Conservation (phyloP, 2,113 vertebrate genomes). For the Epinephelus cyanopodus region DNA sequence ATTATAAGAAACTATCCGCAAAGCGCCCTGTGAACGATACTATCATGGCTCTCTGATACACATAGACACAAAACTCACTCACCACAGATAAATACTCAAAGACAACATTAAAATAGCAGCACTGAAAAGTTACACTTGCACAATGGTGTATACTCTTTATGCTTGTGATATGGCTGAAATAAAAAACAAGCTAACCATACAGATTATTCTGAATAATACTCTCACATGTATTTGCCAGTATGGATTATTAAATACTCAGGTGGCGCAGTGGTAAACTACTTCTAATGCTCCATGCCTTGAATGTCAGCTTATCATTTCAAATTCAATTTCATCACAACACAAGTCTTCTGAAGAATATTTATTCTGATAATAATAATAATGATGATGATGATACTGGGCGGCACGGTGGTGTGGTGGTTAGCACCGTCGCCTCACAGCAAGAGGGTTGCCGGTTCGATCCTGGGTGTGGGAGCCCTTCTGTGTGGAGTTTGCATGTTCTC, state of each 20-base stretch:
- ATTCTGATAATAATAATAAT: not conserved
- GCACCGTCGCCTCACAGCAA: no score
- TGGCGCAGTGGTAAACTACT: not conserved
- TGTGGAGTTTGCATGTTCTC: no score
- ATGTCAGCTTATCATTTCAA: not conserved
- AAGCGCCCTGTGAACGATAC: constrained; percentile 33
- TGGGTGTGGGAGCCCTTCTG: no score
- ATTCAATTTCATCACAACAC: not conserved
- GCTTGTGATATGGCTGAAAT: not conserved
- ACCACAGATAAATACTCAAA: not conserved
- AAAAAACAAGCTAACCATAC: not conserved
- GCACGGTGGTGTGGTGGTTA: no score
- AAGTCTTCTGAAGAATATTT: not conserved
- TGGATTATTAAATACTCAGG: not conserved
- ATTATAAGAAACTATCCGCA: constrained; percentile 54
- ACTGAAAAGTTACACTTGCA: not conserved
- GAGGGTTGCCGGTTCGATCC: no score
- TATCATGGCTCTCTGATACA: constrained; percentile 18
- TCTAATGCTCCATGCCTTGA: not conserved
- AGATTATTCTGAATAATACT: not conserved
- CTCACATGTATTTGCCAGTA: not conserved
- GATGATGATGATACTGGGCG: no score
- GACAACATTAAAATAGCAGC: not conserved
- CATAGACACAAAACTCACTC: constrained; percentile 26
- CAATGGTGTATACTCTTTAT: not conserved